These are phyloP conservation scores for Papilio machaon DNA, from an alignment of 1,140 invertebrate genomes.

Conservation along the genomic window DNA sequence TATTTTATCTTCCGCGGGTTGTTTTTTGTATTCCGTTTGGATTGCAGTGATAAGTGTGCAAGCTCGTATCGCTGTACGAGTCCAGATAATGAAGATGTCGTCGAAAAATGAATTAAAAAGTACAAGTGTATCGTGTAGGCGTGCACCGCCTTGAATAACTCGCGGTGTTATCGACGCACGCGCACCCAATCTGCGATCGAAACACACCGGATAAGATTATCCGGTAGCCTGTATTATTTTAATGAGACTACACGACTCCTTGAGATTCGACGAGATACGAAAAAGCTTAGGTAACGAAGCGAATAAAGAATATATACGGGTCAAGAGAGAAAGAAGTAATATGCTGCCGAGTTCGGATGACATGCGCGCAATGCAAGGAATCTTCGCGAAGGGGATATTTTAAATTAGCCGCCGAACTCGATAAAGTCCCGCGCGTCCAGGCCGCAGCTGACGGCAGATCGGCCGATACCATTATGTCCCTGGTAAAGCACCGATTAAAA, in stretches of 20 bases:
- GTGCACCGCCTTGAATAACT: slow-evolving; percentile 75
- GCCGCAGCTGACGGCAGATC: slow-evolving; percentile 80
- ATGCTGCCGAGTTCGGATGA: slow-evolving; percentile 65
- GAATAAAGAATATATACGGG: slow-evolving; percentile 77
- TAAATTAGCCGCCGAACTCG: slow-evolving; percentile 77
- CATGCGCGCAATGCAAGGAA: slow-evolving; percentile 57
- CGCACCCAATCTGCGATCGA: slow-evolving; percentile 80
- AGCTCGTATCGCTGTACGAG: slow-evolving; percentile 44
- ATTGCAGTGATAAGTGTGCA: slow-evolving; percentile 35
- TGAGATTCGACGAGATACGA: slow-evolving; percentile 78
- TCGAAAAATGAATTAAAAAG: slow-evolving; percentile 76
- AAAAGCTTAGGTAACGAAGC: slow-evolving; percentile 79
- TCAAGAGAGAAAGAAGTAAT: slow-evolving; percentile 80
- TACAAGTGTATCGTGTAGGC: slow-evolving; percentile 67
- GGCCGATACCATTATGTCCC: slow-evolving; percentile 79
- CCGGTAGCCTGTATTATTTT: slow-evolving; percentile 81
- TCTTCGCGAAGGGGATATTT: slow-evolving; percentile 62
- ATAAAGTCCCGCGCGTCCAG: slow-evolving; percentile 74
- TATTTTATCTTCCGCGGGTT: slow-evolving; percentile 6
- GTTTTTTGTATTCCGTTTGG: slow-evolving; percentile 54
- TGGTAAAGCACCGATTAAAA: slow-evolving; percentile 79
- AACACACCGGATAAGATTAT: slow-evolving; percentile 81
- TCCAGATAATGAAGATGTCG: slow-evolving; percentile 79
- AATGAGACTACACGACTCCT: slow-evolving; percentile 81
- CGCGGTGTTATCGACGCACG: slow-evolving; percentile 78